Evolutionary conservation across 92 coral and sea anemone species (phyloP), one percentile per base, ranked within the genome.

Genomic region (Pocillopora meandrina): DNA sequence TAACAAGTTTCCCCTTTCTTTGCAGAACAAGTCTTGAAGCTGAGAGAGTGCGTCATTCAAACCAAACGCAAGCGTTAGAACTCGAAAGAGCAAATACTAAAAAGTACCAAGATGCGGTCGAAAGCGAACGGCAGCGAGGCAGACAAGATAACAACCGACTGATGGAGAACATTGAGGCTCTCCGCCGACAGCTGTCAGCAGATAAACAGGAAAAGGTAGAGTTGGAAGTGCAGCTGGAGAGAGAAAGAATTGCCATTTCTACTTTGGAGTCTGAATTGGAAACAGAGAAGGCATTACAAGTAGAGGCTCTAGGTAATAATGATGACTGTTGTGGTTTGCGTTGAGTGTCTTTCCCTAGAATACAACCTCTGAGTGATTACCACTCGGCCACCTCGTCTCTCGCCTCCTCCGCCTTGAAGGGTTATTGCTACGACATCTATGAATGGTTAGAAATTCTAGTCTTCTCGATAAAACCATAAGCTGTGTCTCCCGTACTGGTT

Each of bases 1-100:
- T 14, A 14, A 36, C 9, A 52, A 18, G 5, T 73, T 10, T 34
- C 62, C 62, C 20, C 13, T 84, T 60, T 61, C 26, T 52, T 72
- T 77, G 58, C 62, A 96, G 99, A 72, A 96, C 99, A 36, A 94
- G 95, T 77, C 87, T 94, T 65, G 98, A 96, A 74, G 98, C 97
- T 14, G 99, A 94, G 78, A 92, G 85, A 82, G 85, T 95, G 16
- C 93, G 99, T 14, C 85, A 90, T n/a, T 90, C 95, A 19, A 96
- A 96, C 84, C 90, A 94, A 36, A 90, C 84, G 31, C 98, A 96
- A 77, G 98, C 95, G 1, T 81, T 96, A 75, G 95, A 96, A 80
- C 92, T 91, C 9, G 99, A 96, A 76, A 95, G 98, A 47, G 93
- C 92, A 34, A 96, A 87, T 87, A 90, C 95, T 58, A 95, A 81